Conservation (phyloP, 1,140 invertebrate species). For the Orchesella cincta region DNA sequence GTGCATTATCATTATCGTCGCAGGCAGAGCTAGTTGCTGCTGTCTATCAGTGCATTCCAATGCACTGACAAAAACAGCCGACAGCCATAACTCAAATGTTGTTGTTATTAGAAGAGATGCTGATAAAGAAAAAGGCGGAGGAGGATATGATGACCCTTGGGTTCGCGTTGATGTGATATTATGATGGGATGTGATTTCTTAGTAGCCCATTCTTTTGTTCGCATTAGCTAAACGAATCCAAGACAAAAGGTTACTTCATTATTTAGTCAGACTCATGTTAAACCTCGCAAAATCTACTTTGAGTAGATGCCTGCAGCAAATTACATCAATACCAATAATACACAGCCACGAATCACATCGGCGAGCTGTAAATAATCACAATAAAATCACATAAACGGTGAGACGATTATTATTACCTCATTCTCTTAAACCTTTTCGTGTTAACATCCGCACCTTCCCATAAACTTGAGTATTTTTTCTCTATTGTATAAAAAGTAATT, state of each 20-base stretch:
- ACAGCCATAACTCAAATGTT: no score
- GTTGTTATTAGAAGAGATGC: no score
- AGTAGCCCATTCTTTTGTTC: neutral
- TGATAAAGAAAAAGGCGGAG: conserved; percentile 8
- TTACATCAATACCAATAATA: neutral
- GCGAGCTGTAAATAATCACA: neutral
- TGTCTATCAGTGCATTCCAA: neutral
- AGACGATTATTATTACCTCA: neutral
- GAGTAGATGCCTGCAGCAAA: no score
- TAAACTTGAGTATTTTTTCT: no score
- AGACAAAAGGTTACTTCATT: conserved; percentile 9
- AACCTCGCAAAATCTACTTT: no score
- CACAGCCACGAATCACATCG: neutral
- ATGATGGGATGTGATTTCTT: no score
- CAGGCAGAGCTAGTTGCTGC: no score
- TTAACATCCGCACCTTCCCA: no score
- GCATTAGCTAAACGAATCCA: neutral
- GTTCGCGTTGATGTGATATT: neutral
- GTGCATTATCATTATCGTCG: no score
- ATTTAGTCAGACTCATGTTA: no score
- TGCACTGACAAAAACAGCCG: neutral
- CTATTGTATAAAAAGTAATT: no score
- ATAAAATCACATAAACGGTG: neutral
- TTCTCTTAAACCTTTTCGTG: no score
- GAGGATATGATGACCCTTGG: conserved; percentile 9